A percentile compares a stretch with the other conserved stretches of the same genome.
Conservation (phyloP, 64 coral and sea anemone genomes). For the Astreopora myriophthalma region DNA sequence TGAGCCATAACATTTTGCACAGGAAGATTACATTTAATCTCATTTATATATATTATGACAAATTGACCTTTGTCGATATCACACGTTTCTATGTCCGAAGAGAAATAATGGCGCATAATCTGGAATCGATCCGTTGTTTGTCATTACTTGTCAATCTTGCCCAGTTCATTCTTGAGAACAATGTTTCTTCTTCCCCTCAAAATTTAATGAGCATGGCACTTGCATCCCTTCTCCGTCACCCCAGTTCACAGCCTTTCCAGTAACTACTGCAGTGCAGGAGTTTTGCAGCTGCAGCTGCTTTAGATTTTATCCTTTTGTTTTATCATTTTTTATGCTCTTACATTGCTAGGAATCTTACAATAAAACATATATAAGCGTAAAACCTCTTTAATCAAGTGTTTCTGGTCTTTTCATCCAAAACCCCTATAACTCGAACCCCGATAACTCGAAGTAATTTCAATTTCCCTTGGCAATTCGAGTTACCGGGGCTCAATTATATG, state of each 20-base stretch:
- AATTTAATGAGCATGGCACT: slow-evolving; percentile 33
- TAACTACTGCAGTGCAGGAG: no score
- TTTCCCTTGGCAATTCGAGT: neutral
- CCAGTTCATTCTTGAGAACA: slow-evolving; percentile 30
- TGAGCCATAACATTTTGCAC: neutral
- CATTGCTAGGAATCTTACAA: slow-evolving; percentile 5
- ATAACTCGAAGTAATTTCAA: slow-evolving; percentile 20
- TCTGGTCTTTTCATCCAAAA: slow-evolving; percentile 53
- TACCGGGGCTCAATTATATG: no score
- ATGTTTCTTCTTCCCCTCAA: slow-evolving; percentile 44
- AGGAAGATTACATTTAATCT: neutral
- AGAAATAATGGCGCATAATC: slow-evolving; percentile 23
- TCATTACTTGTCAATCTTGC: slow-evolving; percentile 50
- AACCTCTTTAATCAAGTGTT: slow-evolving; percentile 62
- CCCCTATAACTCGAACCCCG: slow-evolving; percentile 17
- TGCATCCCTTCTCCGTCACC: neutral
- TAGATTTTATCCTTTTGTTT: no score
- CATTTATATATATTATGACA: neutral
- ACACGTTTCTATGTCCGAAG: neutral
- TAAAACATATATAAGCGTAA: slow-evolving; percentile 59
- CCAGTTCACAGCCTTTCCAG: no score
- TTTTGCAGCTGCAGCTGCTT: neutral
- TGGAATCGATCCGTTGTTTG: slow-evolving; percentile 51
- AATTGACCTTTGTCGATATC: slow-evolving; percentile 11
- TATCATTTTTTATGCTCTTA: neutral